Evolutionary conservation across 2,113 vertebrate genomes (phyloP).

Genomic region (Ameiurus melas): DNA sequence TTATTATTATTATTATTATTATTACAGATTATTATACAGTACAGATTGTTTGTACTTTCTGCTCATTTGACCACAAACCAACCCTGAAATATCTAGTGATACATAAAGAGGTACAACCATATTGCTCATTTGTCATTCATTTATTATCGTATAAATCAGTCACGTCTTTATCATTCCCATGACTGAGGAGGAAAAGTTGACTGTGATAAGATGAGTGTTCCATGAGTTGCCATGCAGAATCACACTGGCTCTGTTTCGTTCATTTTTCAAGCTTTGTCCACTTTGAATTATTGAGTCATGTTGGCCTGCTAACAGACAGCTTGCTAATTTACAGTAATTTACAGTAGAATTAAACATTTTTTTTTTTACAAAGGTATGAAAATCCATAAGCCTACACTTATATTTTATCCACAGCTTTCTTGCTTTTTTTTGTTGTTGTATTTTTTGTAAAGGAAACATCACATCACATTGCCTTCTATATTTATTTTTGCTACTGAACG

Average conservation of each 20-base stretch:
- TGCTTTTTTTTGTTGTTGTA: too few species aligned
- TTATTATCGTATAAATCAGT: slow-evolving; percentile 27
- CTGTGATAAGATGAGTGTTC: slow-evolving; percentile 39
- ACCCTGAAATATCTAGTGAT: slow-evolving; percentile 59
- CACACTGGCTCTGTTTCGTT: neutral
- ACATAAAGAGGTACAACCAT: slow-evolving; percentile 59
- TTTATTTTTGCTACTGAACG: neutral
- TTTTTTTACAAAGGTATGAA: neutral
- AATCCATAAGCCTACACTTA: too few species aligned
- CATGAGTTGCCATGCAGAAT: slow-evolving; percentile 4
- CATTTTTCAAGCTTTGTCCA: neutral
- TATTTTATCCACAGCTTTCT: neutral
- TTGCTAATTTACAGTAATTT: too few species aligned
- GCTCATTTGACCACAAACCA: slow-evolving; percentile 37
- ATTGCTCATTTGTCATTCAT: slow-evolving; percentile 55
- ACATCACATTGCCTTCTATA: neutral
- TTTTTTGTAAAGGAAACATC: neutral
- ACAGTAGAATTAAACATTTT: neutral
- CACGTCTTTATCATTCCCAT: slow-evolving; percentile 57
- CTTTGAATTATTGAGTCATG: neutral
- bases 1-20: neutral
- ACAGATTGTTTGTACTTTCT: neutral
- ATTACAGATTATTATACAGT: neutral
- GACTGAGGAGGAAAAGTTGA: slow-evolving; percentile 47
- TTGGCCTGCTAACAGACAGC: neutral